phyloP scores from a whole-genome alignment of 2,113 vertebrate genomes.

The Okapia johnstoni region DNA sequence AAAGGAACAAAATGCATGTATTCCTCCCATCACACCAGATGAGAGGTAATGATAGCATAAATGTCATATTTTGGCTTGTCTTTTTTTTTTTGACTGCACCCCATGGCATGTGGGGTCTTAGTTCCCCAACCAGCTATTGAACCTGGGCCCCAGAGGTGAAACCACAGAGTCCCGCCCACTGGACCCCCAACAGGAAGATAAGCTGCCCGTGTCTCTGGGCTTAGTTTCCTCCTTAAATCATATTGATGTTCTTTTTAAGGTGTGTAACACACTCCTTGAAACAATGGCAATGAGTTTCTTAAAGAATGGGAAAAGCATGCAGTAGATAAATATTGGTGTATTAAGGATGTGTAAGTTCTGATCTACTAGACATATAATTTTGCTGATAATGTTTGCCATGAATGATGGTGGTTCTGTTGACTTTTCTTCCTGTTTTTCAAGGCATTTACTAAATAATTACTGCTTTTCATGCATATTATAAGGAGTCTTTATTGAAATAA shows the following conservation, averaged over 20 bases:
- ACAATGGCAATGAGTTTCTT: background rate
- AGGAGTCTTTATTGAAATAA: background rate
- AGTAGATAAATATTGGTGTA: background rate
- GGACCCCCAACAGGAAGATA: background rate
- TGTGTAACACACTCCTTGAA: background rate
- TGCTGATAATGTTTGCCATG: background rate
- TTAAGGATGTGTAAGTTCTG: background rate
- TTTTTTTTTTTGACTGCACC: background rate
- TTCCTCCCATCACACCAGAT: background rate
- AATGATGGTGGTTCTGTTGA: background rate
- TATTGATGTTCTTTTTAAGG: background rate
- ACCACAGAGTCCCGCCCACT: background rate
- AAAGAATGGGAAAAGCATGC: background rate
- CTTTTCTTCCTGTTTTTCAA: background rate
- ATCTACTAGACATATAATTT: background rate
- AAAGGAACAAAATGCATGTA: background rate
- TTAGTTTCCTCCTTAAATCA: background rate
- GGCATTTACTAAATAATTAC: background rate
- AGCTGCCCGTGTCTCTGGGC: background rate
- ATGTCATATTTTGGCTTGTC: background rate
- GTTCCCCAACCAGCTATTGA: background rate
- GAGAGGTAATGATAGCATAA: background rate
- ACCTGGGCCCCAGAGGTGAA: background rate
- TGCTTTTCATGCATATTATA: background rate
- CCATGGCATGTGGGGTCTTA: background rate